Evolutionary conservation across 2,113 vertebrate genomes (phyloP), one percentile per base, ranked within the genome.

Genomic region (Typhlomys cinereus): DNA sequence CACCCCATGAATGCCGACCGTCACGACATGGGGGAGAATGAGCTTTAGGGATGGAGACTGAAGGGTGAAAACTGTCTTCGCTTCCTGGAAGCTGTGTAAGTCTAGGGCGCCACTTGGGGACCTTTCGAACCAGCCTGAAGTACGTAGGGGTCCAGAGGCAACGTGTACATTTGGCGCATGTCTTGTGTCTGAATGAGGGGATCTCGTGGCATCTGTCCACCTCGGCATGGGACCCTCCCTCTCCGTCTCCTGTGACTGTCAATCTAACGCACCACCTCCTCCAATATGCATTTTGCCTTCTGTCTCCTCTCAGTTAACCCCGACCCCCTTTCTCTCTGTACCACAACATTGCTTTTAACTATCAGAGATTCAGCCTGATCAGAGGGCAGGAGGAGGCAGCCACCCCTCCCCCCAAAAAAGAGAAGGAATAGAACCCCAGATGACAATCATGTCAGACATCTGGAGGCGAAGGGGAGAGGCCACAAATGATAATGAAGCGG

Each of bases 401-500:
- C 34, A 23, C 23, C 36, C 34, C 46, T 0, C n/a, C n/a, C n/a
- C n/a, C n/a, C n/a, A n/a, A n/a, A 4, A 57, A 78, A 81, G 34
- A 74, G 46, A 88, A 92, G 61, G 61, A 46, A 69, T 11, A 34
- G 46, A 91, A 71, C 48, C n/a, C n/a, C 20, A 74, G 61, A 18
- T 29, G 18, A 34, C 48, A 89, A 41, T 82, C 91, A 25, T 31
- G 62, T 29, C 67, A 66, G 10, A n/a, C 2, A 27, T 74, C 74
- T 88, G 88, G 79, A 25, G 1, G 31, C 52, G 39, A 89, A 88
- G 66, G 41, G 67, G 59, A 64, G 54, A 94, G 78, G 92, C 90
- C 85, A n/a, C 25, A 0, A 67, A n/a, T 18, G 46, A 82, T 61
- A 81, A 61, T 50, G 13, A 61, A 82, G 46, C 9, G 59, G 64